Base-by-base conservation (phyloP, 2,888 invertebrate species). In the Diarsia rubi region DNA sequence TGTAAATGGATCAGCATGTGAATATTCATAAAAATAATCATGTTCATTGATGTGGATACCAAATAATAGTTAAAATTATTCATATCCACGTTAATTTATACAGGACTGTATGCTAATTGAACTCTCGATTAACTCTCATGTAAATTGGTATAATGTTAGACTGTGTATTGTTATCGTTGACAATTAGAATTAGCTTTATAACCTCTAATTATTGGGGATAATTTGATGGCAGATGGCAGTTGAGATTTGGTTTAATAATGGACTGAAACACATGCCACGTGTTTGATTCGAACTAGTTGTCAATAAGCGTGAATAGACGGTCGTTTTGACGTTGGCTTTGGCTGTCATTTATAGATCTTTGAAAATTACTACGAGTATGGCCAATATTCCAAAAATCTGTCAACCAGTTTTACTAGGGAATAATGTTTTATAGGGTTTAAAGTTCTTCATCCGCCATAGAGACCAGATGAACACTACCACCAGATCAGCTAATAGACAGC, bases 101-200 rank as follows among this genome's bases (percentile, higher is more conserved):
- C 57, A 9, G 70, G 31, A 70, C 65, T 3, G 31, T 65, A 62
- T 68, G 67, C 63, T 82, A 77, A 72, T 85, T 44, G 73, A 67
- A 57, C 70, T 71, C 24, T 6, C 47, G n/a, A 71, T 76, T 73
- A 73, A 85, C 82, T 65, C 45, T 31, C 47, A 79, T 74, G 69
- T 72, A 69, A 85, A 78, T 83, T 73, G 21, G 47, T 70, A 47
- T 73, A 62, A 68, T 65, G 75, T 68, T 72, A 67, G 14, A 70
- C 19, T 57, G 70, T 77, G 31, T 67, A 45, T 49, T 74, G 63
- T 74, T 60, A 69, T 71, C 57, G 73, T 69, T 64, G 62, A 73
- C 57, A 75, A 79, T 75, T 82, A 75, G 63, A 77, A 71, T 79
- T 60, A 19, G 6, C 24, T 31, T 11, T 72, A n/a, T 31, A 27